Percentiles rank a stretch among this genome's conserved stretches.
Evolutionary conservation across 2,113 vertebrate genomes (phyloP).

Genomic region (human (Homo sapiens)): GRCh38 chr4:56080001-56080500

Average conservation of each 20-base stretch:
- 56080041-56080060: background rate
- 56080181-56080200: background rate
- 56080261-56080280: background rate
- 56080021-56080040: background rate
- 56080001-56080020: background rate
- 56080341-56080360: background rate
- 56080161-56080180: background rate
- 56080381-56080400: background rate
- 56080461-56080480: constrained; percentile 1
- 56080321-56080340: background rate
- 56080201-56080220: background rate
- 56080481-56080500: background rate
- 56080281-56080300: background rate
- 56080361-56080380: background rate
- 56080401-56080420: background rate
- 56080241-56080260: background rate
- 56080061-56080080: background rate
- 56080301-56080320: background rate
- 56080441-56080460: background rate
- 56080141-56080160: background rate
- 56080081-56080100: background rate
- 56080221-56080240: background rate
- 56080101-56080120: background rate
- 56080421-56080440: constrained; percentile 7
- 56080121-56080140: no score